Evolutionary conservation across 2,113 vertebrate genomes (phyloP).

Genomic region (Dipodomys merriami): DNA sequence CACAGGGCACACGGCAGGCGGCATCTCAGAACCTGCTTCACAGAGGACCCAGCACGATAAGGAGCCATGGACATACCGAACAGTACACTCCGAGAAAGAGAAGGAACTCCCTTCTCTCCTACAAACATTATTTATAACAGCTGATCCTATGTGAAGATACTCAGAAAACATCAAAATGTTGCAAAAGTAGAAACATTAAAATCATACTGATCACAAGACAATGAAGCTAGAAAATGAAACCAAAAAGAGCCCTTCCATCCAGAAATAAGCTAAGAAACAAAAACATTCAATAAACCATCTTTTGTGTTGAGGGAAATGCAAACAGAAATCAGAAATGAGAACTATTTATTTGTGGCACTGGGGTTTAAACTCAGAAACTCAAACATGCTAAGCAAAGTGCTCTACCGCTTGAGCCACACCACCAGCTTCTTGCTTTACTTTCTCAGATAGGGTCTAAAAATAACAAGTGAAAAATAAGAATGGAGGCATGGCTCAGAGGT

Average conservation of each 20-base stretch:
- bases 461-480: neutral
- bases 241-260: neutral
- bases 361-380: no score
- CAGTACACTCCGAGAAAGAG: neutral
- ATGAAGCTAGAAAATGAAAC: neutral
- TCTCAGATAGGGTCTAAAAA: no score
- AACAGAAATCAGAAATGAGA: neutral
- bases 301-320: conserved; percentile 1
- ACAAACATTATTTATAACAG: neutral
- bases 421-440: no score
- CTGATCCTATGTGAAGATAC: neutral
- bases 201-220: neutral
- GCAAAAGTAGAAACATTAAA: neutral
- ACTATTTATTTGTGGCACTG: neutral
- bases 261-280: neutral
- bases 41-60: neutral
- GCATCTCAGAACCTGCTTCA: neutral
- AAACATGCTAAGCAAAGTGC: no score
- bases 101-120: no score
- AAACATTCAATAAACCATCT: neutral
- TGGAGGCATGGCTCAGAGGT: neutral
- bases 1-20: no score
- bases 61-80: accelerated
- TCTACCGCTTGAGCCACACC: no score
- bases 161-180: neutral